These are phyloP conservation scores for Spondyliosoma cantharus DNA, from an alignment of 2,797 vertebrate genomes.

Conservation along the genomic window DNA sequence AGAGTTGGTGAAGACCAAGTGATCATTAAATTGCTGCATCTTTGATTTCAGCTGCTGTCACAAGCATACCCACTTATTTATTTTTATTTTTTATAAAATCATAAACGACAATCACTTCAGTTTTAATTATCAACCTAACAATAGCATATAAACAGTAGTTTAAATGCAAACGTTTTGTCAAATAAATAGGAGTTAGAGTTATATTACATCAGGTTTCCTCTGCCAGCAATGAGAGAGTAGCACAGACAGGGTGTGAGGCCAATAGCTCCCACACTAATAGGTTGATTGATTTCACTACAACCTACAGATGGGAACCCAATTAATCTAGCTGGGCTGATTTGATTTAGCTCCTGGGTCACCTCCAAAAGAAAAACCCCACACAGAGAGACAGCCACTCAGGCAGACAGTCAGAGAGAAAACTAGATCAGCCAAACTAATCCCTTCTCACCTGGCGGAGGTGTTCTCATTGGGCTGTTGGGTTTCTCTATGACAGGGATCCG, in stretches of 20 bases:
- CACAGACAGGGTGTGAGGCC: slow-evolving; percentile 25
- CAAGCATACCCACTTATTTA: background rate
- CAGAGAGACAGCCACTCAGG: slow-evolving; percentile 9
- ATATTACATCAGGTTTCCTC: slow-evolving; percentile 46
- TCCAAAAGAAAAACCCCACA: slow-evolving; percentile 28
- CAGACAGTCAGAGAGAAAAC: slow-evolving; percentile 17
- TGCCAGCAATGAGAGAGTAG: slow-evolving; percentile 31
- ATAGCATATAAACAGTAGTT: background rate
- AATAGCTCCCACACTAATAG: slow-evolving; percentile 41
- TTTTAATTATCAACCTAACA: background rate
- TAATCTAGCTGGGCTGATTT: slow-evolving; percentile 53
- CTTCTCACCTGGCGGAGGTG: slow-evolving; percentile 85
- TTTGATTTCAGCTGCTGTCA: background rate
- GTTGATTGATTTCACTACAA: slow-evolving; percentile 58
- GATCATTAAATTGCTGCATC: slow-evolving; percentile 1
- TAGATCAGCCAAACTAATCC: slow-evolving; percentile 10
- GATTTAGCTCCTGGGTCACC: slow-evolving; percentile 54
- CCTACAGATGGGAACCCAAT: slow-evolving; percentile 52
- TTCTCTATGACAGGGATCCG: slow-evolving; percentile 81
- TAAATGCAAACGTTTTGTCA: background rate
- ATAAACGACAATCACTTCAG: background rate
- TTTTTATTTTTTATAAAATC: no score
- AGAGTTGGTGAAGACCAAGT: slow-evolving; percentile 12
- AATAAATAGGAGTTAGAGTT: slow-evolving; percentile 23
- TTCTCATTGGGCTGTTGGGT: slow-evolving; percentile 77